Percentiles rank a stretch among this genome's conserved stretches.
Conservation (phyloP, 2,113 vertebrate species). For the Spilogale gracilis region DNA sequence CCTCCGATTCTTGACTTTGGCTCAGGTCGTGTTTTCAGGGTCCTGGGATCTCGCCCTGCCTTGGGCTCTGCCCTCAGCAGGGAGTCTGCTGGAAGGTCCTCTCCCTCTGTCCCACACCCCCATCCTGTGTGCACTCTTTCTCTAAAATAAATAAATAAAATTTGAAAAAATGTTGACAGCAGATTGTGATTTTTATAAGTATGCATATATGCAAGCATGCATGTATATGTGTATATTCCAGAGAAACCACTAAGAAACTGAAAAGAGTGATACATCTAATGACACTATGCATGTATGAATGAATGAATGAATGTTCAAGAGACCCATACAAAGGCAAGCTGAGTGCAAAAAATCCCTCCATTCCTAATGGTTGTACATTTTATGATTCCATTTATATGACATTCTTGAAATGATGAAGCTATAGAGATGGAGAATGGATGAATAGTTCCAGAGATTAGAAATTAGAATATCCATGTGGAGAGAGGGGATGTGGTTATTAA, state of each 20-base stretch:
- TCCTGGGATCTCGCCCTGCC: background rate
- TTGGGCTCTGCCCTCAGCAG: background rate
- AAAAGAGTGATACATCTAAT: background rate
- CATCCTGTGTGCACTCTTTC: background rate
- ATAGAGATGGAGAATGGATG: background rate
- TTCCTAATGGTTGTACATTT: background rate
- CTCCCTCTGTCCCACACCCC: background rate
- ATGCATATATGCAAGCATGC: background rate
- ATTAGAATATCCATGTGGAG: background rate
- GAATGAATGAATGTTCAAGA: background rate
- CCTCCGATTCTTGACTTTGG: background rate
- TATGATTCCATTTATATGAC: background rate
- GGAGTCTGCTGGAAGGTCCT: background rate
- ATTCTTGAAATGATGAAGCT: background rate
- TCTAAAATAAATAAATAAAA: background rate
- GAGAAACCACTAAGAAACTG: background rate
- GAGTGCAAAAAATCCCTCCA: background rate
- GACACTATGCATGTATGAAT: background rate
- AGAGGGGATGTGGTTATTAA: background rate
- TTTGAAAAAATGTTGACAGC: background rate
- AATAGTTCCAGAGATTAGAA: background rate
- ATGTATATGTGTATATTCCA: background rate
- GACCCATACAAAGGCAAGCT: background rate
- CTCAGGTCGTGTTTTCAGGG: background rate
- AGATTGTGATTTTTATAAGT: background rate